Evolutionary conservation across 37 sponge, comb jelly and placozoan species (phyloP).

Genomic region (Corticium candelabrum): DNA sequence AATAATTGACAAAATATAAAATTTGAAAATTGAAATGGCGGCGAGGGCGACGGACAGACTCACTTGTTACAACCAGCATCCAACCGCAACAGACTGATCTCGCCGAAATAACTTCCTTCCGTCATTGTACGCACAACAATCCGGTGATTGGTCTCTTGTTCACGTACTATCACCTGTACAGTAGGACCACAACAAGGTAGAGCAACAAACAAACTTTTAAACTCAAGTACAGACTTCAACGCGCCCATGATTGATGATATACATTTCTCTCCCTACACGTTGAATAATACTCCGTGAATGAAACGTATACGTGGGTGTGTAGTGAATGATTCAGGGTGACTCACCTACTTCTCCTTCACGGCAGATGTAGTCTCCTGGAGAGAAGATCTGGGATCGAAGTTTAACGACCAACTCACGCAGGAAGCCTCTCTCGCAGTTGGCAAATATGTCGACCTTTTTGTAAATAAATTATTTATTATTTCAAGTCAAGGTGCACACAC

Average conservation of each 20-base stretch:
- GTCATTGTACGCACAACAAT: constrained; percentile 23
- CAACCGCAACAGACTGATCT: constrained; percentile 47
- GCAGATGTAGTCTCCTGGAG: constrained; percentile 60
- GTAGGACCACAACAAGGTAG: too few species aligned
- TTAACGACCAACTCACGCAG: constrained; percentile 65
- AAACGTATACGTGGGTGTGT: not conserved
- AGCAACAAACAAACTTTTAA: too few species aligned
- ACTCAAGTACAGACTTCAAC: constrained; percentile 19
- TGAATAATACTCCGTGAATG: not conserved
- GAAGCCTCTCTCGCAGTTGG: constrained; percentile 43
- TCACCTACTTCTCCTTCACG: constrained; percentile 46
- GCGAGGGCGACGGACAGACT: too few species aligned
- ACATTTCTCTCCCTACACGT: constrained; percentile 53
- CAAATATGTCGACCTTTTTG: constrained; percentile 53
- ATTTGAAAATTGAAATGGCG: too few species aligned
- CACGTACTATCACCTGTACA: not conserved
- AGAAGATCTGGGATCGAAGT: constrained; percentile 50
- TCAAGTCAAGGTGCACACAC: constrained; percentile 38
- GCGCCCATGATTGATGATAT: constrained; percentile 49
- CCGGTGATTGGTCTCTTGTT: constrained; percentile 8
- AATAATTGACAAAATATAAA: too few species aligned
- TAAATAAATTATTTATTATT: constrained; percentile 2
- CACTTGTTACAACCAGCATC: not conserved
- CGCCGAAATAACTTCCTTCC: constrained; percentile 57
- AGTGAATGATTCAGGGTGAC: not conserved